Evolutionary conservation across 2,888 invertebrate species (phyloP).

Genomic region (Scrobipalpa atriplicella): DNA sequence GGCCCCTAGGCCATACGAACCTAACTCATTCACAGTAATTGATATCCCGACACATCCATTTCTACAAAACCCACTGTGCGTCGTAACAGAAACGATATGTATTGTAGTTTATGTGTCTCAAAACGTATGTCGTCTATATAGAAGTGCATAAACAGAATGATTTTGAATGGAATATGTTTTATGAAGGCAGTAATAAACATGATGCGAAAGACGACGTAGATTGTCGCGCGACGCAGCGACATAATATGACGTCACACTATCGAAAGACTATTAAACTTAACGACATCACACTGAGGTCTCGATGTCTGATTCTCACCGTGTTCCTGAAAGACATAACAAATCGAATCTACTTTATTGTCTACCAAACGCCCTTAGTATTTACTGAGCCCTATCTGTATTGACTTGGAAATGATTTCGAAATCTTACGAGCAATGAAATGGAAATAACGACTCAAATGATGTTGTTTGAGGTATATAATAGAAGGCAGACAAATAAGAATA

Average conservation of each 20-base stretch:
- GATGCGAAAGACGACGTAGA: slow-evolving; percentile 1
- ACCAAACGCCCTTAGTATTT: slow-evolving; percentile 10
- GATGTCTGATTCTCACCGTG: neutral
- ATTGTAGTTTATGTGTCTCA: neutral
- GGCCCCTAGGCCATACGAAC: slow-evolving; percentile 14
- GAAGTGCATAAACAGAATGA: neutral
- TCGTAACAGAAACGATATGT: neutral
- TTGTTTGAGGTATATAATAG: too few species aligned
- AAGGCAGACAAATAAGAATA: too few species aligned
- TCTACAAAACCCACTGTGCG: neutral
- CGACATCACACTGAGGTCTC: neutral
- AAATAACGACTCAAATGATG: neutral
- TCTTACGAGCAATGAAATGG: neutral
- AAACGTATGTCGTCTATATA: too few species aligned
- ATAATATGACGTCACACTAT: neutral
- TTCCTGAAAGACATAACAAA: slow-evolving; percentile 23
- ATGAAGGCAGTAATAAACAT: neutral
- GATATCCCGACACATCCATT: slow-evolving; percentile 18
- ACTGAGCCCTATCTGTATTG: neutral
- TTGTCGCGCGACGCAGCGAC: neutral
- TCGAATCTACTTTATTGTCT: slow-evolving; percentile 21
- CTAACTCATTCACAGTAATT: slow-evolving; percentile 22
- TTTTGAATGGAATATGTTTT: slow-evolving; percentile 9
- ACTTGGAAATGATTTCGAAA: neutral
- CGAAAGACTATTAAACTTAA: slow-evolving; percentile 13